A percentile compares a stretch with the other conserved stretches of the same genome.
Conservation (phyloP, 37 sponge, comb jelly and placozoan genomes). For the Halisarca cf. caerulea region DNA sequence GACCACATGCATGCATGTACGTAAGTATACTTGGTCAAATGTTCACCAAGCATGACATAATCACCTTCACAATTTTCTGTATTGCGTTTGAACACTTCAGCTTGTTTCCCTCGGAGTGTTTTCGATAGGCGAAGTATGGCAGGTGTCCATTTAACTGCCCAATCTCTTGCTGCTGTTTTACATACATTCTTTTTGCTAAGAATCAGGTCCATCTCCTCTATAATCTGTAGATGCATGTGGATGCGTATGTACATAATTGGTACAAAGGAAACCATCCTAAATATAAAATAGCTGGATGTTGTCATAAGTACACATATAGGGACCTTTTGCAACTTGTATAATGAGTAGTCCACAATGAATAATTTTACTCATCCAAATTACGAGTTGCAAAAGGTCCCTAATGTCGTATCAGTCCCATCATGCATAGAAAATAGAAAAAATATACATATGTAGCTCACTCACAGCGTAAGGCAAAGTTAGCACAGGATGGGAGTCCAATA, state of each 20-base stretch:
- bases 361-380: too few relatives aligned
- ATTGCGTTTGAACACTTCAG: not conserved
- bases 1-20: too few relatives aligned
- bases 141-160: conserved; percentile 8
- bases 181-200: not conserved
- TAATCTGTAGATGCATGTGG: conserved; percentile 5
- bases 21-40: too few relatives aligned
- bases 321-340: too few relatives aligned
- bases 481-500: not conserved
- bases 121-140: conserved; percentile 19
- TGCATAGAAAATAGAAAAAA: too few relatives aligned
- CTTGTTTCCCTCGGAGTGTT: conserved; percentile 26
- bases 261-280: not conserved
- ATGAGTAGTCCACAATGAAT: too few relatives aligned
- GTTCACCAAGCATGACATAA: too few relatives aligned
- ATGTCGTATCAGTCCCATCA: too few relatives aligned
- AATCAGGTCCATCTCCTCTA: conserved; percentile 26
- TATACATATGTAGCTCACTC: too few relatives aligned
- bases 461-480: conserved; percentile 1
- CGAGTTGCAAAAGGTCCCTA: too few relatives aligned
- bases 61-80: not conserved
- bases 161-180: not conserved
- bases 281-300: not conserved
- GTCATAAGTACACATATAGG: not conserved
- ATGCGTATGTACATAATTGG: not conserved